phyloP scores from a whole-genome alignment of 2,888 invertebrate genomes.

The Cataglyphis cursor region DNA sequence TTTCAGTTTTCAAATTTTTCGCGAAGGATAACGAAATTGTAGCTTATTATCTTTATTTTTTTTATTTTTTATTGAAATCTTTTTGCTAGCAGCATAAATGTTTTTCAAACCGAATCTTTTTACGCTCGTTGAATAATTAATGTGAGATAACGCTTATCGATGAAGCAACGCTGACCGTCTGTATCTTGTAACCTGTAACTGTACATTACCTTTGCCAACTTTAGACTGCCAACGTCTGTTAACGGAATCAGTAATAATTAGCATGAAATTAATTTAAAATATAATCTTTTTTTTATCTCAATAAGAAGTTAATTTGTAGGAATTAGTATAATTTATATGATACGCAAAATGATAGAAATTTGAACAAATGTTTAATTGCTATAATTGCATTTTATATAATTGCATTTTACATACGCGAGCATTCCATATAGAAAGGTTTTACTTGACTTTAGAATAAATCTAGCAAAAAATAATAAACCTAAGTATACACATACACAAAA shows the following conservation, averaged over 20 bases:
- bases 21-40: neutral
- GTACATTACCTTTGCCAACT: neutral
- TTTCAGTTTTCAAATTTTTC: neutral
- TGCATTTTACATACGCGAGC: neutral
- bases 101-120: neutral
- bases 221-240: conserved; percentile 33
- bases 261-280: conserved; percentile 11
- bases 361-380: neutral
- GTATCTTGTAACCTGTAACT: neutral
- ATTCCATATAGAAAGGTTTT: neutral
- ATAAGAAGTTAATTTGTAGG: neutral
- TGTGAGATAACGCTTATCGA: conserved; percentile 60
- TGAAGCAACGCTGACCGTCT: neutral
- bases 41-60: neutral
- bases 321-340: neutral
- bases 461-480: neutral
- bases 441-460: neutral
- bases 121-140: conserved; percentile 58
- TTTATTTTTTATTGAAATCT: neutral
- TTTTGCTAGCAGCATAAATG: neutral
- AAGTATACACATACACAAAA: no score
- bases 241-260: conserved; percentile 21
- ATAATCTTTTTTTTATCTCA: neutral
- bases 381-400: neutral
- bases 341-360: neutral